These are phyloP conservation scores for Acanthosepion lycidas DNA, from an alignment of 2,888 invertebrate genomes.

Conservation along the genomic window DNA sequence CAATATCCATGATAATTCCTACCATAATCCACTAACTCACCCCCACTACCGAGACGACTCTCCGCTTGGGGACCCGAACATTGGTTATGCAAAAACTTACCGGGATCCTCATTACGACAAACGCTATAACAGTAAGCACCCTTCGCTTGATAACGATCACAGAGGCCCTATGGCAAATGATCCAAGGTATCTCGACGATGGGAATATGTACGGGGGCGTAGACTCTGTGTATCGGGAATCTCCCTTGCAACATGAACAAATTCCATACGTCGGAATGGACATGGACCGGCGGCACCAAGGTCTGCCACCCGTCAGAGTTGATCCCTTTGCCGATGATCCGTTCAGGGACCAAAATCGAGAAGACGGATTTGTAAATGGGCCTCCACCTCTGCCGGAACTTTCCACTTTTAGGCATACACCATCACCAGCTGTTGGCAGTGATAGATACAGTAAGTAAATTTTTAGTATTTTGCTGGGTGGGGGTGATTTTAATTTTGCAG, in stretches of 20 bases:
- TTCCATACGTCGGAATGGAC: conserved; percentile 51
- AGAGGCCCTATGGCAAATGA: conserved; percentile 35
- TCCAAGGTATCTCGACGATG: not conserved
- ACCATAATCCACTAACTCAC: not conserved
- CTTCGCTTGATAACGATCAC: not conserved
- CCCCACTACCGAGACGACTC: conserved; percentile 50
- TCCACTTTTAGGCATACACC: conserved; percentile 50
- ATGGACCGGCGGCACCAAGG: conserved; percentile 60
- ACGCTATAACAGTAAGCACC: conserved; percentile 24
- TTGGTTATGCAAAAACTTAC: conserved; percentile 46
- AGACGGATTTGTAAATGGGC: not conserved
- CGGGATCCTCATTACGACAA: conserved; percentile 33
- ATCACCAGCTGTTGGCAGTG: conserved; percentile 56
- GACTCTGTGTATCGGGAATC: conserved; percentile 47
- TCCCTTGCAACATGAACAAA: conserved; percentile 44
- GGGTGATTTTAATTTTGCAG: no score
- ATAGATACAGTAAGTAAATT: conserved; percentile 56
- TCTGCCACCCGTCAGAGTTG: conserved; percentile 64
- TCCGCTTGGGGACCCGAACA: conserved; percentile 50
- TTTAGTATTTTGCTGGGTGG: not conserved
- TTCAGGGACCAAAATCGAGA: conserved; percentile 60
- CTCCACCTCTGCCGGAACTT: conserved; percentile 37
- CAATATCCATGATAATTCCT: conserved; percentile 12
- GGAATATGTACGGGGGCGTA: conserved; percentile 33
- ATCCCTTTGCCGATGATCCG: conserved; percentile 69